phyloP scores from a whole-genome alignment of 1,140 invertebrate species.

The Oryzaephilus surinamensis region DNA sequence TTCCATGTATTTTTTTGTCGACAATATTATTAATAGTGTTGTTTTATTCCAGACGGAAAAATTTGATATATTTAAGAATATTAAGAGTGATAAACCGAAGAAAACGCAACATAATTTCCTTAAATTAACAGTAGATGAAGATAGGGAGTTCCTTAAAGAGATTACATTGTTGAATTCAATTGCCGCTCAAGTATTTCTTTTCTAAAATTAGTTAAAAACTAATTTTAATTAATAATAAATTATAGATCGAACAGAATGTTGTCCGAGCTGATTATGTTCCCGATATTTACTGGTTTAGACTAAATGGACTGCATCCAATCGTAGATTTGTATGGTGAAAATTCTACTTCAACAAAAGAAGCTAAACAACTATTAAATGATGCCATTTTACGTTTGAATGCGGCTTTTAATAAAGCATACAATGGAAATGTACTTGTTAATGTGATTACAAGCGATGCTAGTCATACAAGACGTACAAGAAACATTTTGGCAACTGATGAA shows the following conservation, averaged over 20 bases:
- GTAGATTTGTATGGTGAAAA: conserved; percentile 55
- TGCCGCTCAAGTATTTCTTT: conserved; percentile 47
- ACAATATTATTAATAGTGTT: neutral
- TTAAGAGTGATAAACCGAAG: conserved; percentile 37
- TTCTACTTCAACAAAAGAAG: conserved; percentile 54
- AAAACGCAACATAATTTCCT: conserved; percentile 40
- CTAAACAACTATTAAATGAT: conserved; percentile 50
- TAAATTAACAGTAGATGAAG: conserved; percentile 47
- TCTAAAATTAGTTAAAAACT: conserved; percentile 20
- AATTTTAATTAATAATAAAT: conserved; percentile 14
- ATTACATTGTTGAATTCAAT: conserved; percentile 50
- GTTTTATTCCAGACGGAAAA: conserved; percentile 35
- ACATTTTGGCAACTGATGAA: conserved; percentile 13
- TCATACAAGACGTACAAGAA: conserved; percentile 41
- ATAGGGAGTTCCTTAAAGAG: conserved; percentile 54
- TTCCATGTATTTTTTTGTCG: neutral
- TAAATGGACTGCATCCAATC: conserved; percentile 49
- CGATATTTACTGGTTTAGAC: conserved; percentile 56
- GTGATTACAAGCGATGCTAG: conserved; percentile 54
- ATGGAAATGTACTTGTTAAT: conserved; percentile 54
- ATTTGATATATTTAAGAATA: conserved; percentile 41
- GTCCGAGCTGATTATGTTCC: conserved; percentile 45
- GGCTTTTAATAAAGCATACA: conserved; percentile 53
- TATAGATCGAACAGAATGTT: conserved; percentile 38
- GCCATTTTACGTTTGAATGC: conserved; percentile 44